These are phyloP conservation scores for Sapayoa aenigma DNA, from an alignment of 2,113 vertebrate species.

Conservation along the genomic window DNA sequence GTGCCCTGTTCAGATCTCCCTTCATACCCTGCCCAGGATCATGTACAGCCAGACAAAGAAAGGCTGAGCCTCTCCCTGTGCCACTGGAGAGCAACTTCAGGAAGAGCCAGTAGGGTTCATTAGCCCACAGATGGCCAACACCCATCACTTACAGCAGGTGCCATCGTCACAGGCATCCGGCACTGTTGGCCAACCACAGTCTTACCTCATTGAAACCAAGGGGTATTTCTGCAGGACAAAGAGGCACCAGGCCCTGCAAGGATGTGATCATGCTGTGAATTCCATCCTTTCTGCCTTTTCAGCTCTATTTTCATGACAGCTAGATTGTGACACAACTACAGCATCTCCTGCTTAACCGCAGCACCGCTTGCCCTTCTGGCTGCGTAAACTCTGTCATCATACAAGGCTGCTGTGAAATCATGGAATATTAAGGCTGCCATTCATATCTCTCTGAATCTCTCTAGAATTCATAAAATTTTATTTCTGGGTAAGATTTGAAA, in stretches of 20 bases:
- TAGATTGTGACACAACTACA: background rate
- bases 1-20: background rate
- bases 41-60: background rate
- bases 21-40: background rate
- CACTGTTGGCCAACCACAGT: background rate
- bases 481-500: background rate
- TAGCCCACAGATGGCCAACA: background rate
- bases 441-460: background rate
- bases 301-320: background rate
- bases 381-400: background rate
- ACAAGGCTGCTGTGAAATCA: background rate
- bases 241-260: background rate
- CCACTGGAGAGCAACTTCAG: background rate
- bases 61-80: background rate
- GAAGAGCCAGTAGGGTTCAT: background rate
- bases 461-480: background rate
- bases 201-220: background rate
- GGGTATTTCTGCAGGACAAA: background rate
- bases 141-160: background rate
- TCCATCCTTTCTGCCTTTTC: background rate
- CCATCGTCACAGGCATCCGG: background rate
- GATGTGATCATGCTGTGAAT: background rate
- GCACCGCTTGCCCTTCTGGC: conserved; percentile 3
- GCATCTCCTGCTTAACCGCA: background rate
- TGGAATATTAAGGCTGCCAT: background rate